phyloP scores from a whole-genome alignment of 2,797 vertebrate genomes.

The Triplophysa yarkandensis region DNA sequence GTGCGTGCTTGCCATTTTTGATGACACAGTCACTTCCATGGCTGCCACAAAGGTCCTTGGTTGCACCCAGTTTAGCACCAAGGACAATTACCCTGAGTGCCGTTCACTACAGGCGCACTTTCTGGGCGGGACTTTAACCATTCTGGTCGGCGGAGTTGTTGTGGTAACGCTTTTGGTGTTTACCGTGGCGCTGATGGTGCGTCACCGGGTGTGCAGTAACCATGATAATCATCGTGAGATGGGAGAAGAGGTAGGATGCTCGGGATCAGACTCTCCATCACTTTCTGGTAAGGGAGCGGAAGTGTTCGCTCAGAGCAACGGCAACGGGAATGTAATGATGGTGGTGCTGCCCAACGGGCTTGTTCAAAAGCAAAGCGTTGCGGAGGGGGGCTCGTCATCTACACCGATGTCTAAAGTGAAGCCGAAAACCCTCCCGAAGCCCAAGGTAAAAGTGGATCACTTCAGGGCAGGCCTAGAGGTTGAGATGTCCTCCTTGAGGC shows the following conservation, averaged over 20 bases:
- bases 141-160: constrained; percentile 94
- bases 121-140: constrained; percentile 95
- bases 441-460: constrained; percentile 76
- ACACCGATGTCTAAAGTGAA: constrained; percentile 43
- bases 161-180: constrained; percentile 94
- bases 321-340: constrained; percentile 70
- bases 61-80: constrained; percentile 92
- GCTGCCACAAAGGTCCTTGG: constrained; percentile 97
- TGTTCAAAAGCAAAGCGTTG: constrained; percentile 59
- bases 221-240: constrained; percentile 46
- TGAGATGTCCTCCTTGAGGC: constrained; percentile 84
- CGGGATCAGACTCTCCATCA: constrained; percentile 70
- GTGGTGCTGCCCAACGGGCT: constrained; percentile 78
- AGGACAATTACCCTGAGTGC: constrained; percentile 92
- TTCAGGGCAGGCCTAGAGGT: constrained; percentile 72
- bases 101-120: constrained; percentile 94
- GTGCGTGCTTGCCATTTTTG: constrained; percentile 97
- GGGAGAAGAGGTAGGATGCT: constrained; percentile 76
- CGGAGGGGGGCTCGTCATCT: constrained; percentile 21
- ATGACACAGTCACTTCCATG: constrained; percentile 93
- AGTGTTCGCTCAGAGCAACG: constrained; percentile 92
- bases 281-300: constrained; percentile 65
- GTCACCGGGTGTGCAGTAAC: constrained; percentile 83
- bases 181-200: constrained; percentile 96
- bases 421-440: constrained; percentile 78